Base-by-base conservation (phyloP, 2,797 vertebrate species). In the Squalus acanthias region DNA sequence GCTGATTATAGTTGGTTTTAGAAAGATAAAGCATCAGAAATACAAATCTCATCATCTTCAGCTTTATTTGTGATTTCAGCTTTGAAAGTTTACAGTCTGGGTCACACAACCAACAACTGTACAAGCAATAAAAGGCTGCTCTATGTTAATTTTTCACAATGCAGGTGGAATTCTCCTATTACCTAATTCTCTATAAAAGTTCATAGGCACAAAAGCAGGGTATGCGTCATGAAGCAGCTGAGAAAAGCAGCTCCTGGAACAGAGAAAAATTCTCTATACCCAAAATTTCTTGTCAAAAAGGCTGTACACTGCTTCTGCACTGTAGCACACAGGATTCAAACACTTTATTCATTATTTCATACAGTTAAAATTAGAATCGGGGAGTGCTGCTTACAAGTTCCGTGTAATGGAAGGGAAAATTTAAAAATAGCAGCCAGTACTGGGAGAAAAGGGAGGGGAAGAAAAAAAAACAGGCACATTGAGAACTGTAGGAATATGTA, bases 361-460 rank as follows among this genome's bases (percentile, higher is more conserved):
- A 98, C 98, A 98, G 98, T 98, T 98, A 98, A 98, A 98, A 98
- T 97, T 96, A 97, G 98, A 97, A 98, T 95, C 50, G 26, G 94
- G 69, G 72, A 76, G 53, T 17, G 29, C 97, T 97, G 97, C 97
- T 98, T 98, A 97, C 98, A 76, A 76, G 97, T 97, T 98, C 97
- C 97, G 97, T 98, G 98, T 98, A 98, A 98, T 96, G 96, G 97
- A 97, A 97, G 96, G 96, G 97, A 95, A 70, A 97, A 98, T 98
- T 98, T 98, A 98, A 98, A 98, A 98, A 98, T 98, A 98, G 98
- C 97, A 98, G 98, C 98, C 97, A 97, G 97, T 98, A 97, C 96
- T 96, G 97, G 97, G 72, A 96, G 97, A 95, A 96, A 96, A 97
- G 97, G 97, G 97, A 96, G 94, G 97, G 97, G 97, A 97, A 97